Evolutionary conservation across 1,140 invertebrate genomes (phyloP).

Genomic region (Bemisia tabaci): DNA sequence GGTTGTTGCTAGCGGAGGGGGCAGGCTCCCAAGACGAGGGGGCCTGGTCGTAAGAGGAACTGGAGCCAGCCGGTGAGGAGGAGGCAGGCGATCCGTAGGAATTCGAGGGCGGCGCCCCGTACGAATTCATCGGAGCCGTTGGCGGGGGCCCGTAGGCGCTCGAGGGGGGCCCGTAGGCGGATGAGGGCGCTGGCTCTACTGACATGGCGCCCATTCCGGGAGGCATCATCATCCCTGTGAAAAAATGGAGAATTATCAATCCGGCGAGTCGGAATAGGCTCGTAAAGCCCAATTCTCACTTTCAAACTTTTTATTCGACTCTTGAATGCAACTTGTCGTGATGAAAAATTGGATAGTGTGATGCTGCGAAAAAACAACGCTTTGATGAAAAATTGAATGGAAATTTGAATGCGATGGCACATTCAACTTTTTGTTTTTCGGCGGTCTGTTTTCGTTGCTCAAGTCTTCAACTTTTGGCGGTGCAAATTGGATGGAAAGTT

Average conservation of each 20-base stretch:
- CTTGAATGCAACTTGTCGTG: no score
- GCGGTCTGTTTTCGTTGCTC: no score
- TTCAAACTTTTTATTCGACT: no score
- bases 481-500: no score
- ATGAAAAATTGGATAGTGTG: no score
- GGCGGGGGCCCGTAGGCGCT: constrained; percentile 33
- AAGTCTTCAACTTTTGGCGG: no score
- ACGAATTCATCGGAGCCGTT: constrained; percentile 41
- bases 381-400: no score
- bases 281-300: no score
- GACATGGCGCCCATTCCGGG: constrained; percentile 34
- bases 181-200: constrained; percentile 29
- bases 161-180: constrained; percentile 44
- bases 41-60: constrained; percentile 56
- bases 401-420: no score
- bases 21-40: constrained; percentile 40
- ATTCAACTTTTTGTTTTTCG: no score
- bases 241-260: constrained; percentile 29
- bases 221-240: constrained; percentile 56
- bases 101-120: constrained; percentile 17
- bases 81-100: constrained; percentile 28
- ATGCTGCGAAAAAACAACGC: no score
- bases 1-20: constrained; percentile 9
- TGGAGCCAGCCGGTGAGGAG: constrained; percentile 45
- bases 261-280: no score